These are phyloP conservation scores for Luidia sarsii DNA, from an alignment of 53 echinoderm and acorn worm genomes.

Conservation along the genomic window DNA sequence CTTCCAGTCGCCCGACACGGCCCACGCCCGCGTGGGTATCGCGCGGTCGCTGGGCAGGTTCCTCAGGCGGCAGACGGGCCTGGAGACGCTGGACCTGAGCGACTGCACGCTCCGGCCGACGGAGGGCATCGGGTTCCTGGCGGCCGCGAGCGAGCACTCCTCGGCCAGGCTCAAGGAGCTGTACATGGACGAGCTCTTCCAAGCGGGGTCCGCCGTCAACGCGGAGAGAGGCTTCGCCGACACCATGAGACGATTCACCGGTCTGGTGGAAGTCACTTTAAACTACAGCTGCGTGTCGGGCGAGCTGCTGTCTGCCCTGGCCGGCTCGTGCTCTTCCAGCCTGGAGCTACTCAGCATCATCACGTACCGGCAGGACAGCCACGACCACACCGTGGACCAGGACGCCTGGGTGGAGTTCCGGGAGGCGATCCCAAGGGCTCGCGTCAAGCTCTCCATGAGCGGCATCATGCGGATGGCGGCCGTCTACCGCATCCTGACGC, in stretches of 20 bases:
- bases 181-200: constrained; percentile 78
- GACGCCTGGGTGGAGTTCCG: constrained; percentile 73
- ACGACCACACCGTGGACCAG: constrained; percentile 65
- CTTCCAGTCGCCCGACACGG: constrained; percentile 21
- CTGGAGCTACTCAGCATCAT: constrained; percentile 67
- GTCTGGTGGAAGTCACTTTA: constrained; percentile 63
- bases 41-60: constrained; percentile 77
- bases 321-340: constrained; percentile 5
- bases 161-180: constrained; percentile 54
- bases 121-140: constrained; percentile 65
- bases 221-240: constrained; percentile 51
- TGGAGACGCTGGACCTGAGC: constrained; percentile 76
- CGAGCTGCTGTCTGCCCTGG: constrained; percentile 57
- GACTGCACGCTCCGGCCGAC: constrained; percentile 61
- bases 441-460: constrained; percentile 65
- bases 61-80: constrained; percentile 60
- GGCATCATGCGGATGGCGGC: constrained; percentile 66
- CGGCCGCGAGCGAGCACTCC: constrained; percentile 35
- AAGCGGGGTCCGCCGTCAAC: constrained; percentile 48
- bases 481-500: constrained; percentile 72
- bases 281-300: constrained; percentile 85
- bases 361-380: constrained; percentile 67
- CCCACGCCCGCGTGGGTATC: constrained; percentile 69
- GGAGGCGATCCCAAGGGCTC: constrained; percentile 47
- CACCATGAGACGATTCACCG: constrained; percentile 51